A percentile compares a stretch with the other conserved stretches of the same genome.
phyloP scores from a whole-genome alignment of 2,113 vertebrate species.

The Numida meleagris region DNA sequence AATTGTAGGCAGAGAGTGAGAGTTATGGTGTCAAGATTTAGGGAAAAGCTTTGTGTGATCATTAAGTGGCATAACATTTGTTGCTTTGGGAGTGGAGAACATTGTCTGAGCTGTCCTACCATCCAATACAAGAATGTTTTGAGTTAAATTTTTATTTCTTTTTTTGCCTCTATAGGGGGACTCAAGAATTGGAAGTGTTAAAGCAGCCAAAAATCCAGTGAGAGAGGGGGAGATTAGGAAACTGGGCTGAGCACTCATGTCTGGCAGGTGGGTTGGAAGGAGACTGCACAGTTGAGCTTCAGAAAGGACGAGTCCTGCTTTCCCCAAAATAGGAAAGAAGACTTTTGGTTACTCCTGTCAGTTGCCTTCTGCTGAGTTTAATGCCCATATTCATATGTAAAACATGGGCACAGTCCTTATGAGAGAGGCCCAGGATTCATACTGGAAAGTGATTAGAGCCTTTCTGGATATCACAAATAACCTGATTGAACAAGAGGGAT shows the following conservation, averaged over 20 bases:
- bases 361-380: neutral
- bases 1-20: neutral
- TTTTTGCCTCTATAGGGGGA: neutral
- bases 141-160: neutral
- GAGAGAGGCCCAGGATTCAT: neutral
- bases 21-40: neutral
- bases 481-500: neutral
- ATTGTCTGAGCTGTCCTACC: neutral
- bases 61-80: neutral
- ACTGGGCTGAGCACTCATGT: neutral
- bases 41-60: neutral
- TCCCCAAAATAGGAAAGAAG: neutral
- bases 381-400: accelerated
- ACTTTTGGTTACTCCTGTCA: neutral
- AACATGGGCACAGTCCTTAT: neutral
- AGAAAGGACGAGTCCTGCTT: neutral
- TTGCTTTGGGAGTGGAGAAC: neutral
- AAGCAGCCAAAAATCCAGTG: neutral
- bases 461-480: neutral
- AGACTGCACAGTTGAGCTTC: neutral
- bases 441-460: neutral
- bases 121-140: neutral
- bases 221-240: neutral
- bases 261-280: neutral
- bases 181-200: neutral